These are phyloP conservation scores for Adela reaumurella DNA, from an alignment of 2,888 invertebrate species.

Conservation along the genomic window DNA sequence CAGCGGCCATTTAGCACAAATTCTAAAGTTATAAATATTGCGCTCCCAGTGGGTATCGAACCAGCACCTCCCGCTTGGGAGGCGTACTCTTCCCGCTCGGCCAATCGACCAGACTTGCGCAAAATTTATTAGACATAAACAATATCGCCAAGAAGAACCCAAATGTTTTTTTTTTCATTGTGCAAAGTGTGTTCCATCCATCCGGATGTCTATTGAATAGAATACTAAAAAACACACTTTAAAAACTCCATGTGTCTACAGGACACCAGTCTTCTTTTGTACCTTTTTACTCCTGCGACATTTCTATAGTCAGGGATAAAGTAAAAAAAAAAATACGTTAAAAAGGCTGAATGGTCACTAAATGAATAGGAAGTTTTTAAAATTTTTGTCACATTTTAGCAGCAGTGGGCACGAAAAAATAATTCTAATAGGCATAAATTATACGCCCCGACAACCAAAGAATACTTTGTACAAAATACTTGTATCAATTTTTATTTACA, in stretches of 20 bases:
- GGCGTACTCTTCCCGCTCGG: too few species aligned
- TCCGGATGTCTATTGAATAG: not conserved
- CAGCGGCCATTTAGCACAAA: too few species aligned
- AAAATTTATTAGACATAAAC: too few species aligned
- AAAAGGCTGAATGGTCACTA: constrained; percentile 45
- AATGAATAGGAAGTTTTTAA: constrained; percentile 52
- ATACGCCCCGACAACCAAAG: too few species aligned
- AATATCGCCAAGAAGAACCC: too few species aligned
- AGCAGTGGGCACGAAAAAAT: constrained; percentile 52
- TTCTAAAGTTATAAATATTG: too few species aligned
- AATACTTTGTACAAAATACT: too few species aligned
- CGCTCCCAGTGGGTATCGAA: too few species aligned
- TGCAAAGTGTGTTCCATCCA: not conserved
- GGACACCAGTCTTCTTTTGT: not conserved
- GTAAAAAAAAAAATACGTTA: constrained; percentile 37
- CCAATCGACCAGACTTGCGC: too few species aligned
- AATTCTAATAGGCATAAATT: constrained; percentile 7
- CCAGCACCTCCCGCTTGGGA: too few species aligned
- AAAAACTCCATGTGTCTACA: not conserved
- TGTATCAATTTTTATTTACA: too few species aligned
- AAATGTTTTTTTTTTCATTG: not conserved
- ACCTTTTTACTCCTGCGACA: constrained; percentile 21
- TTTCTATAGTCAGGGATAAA: constrained; percentile 52
- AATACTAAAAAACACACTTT: not conserved
- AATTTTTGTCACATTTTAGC: constrained; percentile 57